Conservation (phyloP, 1,140 invertebrate genomes). For the Oedothorax gibbosus region DNA sequence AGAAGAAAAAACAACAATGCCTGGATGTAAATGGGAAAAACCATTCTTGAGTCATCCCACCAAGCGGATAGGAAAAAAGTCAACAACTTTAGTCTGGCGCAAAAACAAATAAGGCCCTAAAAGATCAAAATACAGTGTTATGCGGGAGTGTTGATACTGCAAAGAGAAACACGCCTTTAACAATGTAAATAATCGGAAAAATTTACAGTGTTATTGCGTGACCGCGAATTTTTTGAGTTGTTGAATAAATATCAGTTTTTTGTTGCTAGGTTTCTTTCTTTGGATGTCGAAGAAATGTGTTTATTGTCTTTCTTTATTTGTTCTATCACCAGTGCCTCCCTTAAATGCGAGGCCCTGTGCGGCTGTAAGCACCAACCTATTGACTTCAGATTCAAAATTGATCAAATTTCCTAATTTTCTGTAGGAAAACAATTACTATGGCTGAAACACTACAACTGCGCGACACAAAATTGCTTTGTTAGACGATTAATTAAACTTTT, state of each 20-base stretch:
- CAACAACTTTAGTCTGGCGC: constrained; percentile 31
- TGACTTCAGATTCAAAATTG: too few species aligned
- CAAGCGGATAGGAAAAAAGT: constrained; percentile 35
- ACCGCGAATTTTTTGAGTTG: constrained; percentile 39
- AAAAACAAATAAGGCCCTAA: neutral
- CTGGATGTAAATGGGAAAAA: neutral
- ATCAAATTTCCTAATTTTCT: too few species aligned
- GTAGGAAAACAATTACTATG: too few species aligned
- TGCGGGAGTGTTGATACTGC: too few species aligned
- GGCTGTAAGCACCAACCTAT: too few species aligned
- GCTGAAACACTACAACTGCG: too few species aligned
- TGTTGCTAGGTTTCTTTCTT: constrained; percentile 7
- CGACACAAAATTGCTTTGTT: too few species aligned
- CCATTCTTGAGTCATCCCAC: neutral
- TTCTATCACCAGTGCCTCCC: too few species aligned
- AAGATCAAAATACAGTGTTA: neutral
- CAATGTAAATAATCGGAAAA: constrained; percentile 55
- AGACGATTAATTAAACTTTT: too few species aligned
- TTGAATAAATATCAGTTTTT: constrained; percentile 55
- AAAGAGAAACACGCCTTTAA: constrained; percentile 37
- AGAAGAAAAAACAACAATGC: constrained; percentile 43
- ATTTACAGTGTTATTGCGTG: constrained; percentile 48
- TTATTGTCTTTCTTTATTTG: too few species aligned
- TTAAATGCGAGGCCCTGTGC: too few species aligned
- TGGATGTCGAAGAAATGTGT: too few species aligned